phyloP scores from a whole-genome alignment of 35 echinoderm and acorn worm species.

The Ophiothrix spiculata region DNA sequence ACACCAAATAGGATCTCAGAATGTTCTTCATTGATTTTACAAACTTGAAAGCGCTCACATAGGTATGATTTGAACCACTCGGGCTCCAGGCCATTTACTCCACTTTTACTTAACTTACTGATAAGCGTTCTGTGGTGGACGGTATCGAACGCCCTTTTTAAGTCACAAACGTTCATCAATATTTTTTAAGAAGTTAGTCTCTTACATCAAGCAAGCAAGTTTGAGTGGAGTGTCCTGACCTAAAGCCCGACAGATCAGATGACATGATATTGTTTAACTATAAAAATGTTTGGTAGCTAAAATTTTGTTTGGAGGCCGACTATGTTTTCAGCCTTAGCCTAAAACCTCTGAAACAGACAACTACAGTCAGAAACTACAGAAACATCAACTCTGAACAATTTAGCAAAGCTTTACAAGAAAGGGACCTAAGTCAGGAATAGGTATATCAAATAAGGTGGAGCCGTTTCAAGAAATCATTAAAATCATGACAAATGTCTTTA shows the following conservation, averaged over 20 bases:
- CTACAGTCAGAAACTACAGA: no score
- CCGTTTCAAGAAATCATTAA: no score
- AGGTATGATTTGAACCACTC: conserved; percentile 32
- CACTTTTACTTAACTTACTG: conserved; percentile 15
- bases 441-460: no score
- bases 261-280: not conserved
- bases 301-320: no score
- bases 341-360: no score
- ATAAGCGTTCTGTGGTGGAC: conserved; percentile 23
- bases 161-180: conserved; percentile 4
- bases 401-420: no score
- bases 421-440: no score
- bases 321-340: no score
- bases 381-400: no score
- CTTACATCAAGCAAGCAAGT: not conserved
- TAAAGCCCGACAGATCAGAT: not conserved
- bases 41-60: not conserved
- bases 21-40: conserved; percentile 5
- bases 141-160: conserved; percentile 27
- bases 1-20: not conserved
- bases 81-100: conserved; percentile 30
- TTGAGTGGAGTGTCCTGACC: not conserved
- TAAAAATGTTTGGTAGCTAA: no score
- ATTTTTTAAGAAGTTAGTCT: not conserved
- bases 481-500: no score